Base-by-base conservation (phyloP, 2,113 vertebrate genomes). In the Meleagris gallopavo region DNA sequence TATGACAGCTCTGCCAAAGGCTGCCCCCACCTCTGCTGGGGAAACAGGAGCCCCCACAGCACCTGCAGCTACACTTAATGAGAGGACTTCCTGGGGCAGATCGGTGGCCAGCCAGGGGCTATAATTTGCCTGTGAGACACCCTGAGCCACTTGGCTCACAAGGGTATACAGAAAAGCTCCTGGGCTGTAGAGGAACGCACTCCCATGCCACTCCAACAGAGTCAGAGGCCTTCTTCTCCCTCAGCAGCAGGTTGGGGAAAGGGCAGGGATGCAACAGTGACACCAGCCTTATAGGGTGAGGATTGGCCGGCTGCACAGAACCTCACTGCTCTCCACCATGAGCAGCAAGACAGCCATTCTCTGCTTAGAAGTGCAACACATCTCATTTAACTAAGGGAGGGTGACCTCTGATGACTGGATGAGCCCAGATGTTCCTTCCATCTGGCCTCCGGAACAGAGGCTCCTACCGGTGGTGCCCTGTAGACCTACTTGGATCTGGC, bases 131-230 rank as follows among this genome's bases (percentile, higher is more conserved):
- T 11, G 25, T 41, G 52, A 57, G 17, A 13, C 32, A 57, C n/a
- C 40, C 50, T 48, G 19, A 45, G 19, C 29, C 72, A 64, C 22
- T 4, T 0, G 2, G 14, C 45, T 72, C 0, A 0, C 32, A 22
- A 83, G 83, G 29, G 15, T 38, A 55, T 55, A 22, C 45, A 77
- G 86, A 83, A 77, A 46, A 5, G 8, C 36, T 90, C 19, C 46
- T 0, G 3, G 2, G 17, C 9, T 66, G 16, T 45, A 76, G 12
- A 67, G 4, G 24, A 80, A 81, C 30, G 32, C 2, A 3, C 1
- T 75, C 17, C 25, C 17, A 16, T 6, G 5, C 16, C 40, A 36
- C 66, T 48, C 40, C 74, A 76, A 34, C 52, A 73, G 6, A 52
- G 38, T 13, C 60, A 45, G 43, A 46, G 22, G 18, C 7, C 29